These are phyloP conservation scores for Dolichoris vasculosae DNA, from an alignment of 1,140 invertebrate species.

Conservation along the genomic window DNA sequence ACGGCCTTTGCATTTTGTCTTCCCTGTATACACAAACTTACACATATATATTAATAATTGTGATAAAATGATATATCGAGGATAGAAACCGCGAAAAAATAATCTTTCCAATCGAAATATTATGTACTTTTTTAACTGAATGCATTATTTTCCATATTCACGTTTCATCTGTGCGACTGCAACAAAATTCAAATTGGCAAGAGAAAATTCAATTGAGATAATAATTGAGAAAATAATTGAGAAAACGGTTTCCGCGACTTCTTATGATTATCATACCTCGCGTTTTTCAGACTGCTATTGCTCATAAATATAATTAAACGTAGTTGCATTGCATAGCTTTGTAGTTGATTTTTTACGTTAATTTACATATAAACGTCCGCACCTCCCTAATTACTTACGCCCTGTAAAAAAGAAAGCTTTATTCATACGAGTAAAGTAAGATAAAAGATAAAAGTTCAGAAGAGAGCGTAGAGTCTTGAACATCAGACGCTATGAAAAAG, in stretches of 20 bases:
- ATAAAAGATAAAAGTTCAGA: slow-evolving; percentile 35
- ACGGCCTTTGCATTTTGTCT: slow-evolving; percentile 51
- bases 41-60: slow-evolving; percentile 35
- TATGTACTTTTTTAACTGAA: background rate
- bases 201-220: background rate
- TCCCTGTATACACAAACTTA: no score
- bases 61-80: slow-evolving; percentile 31
- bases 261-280: slow-evolving; percentile 36
- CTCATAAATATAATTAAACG: slow-evolving; percentile 10
- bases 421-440: background rate
- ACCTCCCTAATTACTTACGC: background rate
- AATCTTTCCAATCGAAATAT: slow-evolving; percentile 34
- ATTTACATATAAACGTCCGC: slow-evolving; percentile 3
- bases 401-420: background rate
- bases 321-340: slow-evolving; percentile 29
- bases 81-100: slow-evolving; percentile 32
- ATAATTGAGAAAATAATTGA: slow-evolving; percentile 29
- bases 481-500: slow-evolving; percentile 36
- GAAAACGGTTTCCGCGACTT: slow-evolving; percentile 43
- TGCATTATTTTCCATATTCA: background rate
- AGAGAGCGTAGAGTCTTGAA: slow-evolving; percentile 55
- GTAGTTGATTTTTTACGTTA: slow-evolving; percentile 44
- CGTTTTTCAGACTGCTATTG: slow-evolving; percentile 36
- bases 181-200: background rate
- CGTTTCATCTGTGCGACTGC: background rate